These are phyloP conservation scores for Serranus cabrilla DNA, from an alignment of 2,797 vertebrate species.

Conservation along the genomic window DNA sequence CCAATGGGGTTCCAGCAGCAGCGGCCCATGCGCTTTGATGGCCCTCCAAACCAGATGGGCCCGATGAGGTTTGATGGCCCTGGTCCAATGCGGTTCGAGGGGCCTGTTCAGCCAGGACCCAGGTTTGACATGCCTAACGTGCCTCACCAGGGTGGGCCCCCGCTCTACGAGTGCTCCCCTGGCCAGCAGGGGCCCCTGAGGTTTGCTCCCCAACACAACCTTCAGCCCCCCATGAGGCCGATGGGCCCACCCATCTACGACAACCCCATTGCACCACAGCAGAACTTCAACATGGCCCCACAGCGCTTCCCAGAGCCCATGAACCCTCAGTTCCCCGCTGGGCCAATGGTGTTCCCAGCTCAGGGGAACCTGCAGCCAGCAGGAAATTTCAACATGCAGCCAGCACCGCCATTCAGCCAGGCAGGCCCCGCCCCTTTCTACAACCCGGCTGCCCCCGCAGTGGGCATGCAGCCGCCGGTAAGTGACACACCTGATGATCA, in stretches of 20 bases:
- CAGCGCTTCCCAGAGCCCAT: constrained; percentile 87
- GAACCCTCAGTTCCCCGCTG: constrained; percentile 85
- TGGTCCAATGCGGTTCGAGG: constrained; percentile 76
- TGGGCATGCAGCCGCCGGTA: constrained; percentile 88
- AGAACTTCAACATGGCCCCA: constrained; percentile 83
- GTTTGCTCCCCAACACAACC: constrained; percentile 73
- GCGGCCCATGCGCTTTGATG: constrained; percentile 83
- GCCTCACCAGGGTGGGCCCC: constrained; percentile 82
- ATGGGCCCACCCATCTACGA: constrained; percentile 78
- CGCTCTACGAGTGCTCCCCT: constrained; percentile 87
- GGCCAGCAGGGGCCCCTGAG: constrained; percentile 86
- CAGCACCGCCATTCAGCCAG: constrained; percentile 87
- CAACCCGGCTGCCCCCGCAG: constrained; percentile 76
- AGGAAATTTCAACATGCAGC: constrained; percentile 90
- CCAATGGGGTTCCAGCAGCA: constrained; percentile 85
- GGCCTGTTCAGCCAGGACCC: constrained; percentile 80
- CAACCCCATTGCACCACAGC: constrained; percentile 77
- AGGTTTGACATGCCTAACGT: constrained; percentile 86
- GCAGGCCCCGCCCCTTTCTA: constrained; percentile 88
- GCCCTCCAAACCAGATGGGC: constrained; percentile 71
- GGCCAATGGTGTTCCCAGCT: constrained; percentile 80
- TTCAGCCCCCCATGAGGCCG: constrained; percentile 78
- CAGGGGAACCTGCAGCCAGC: constrained; percentile 83
- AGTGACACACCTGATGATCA: constrained; percentile 32
- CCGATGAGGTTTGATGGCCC: constrained; percentile 88